Percentiles rank a stretch among this genome's conserved stretches.
Evolutionary conservation across 2,113 vertebrate genomes (phyloP).

Genomic region (Zosterops japonicus): DNA sequence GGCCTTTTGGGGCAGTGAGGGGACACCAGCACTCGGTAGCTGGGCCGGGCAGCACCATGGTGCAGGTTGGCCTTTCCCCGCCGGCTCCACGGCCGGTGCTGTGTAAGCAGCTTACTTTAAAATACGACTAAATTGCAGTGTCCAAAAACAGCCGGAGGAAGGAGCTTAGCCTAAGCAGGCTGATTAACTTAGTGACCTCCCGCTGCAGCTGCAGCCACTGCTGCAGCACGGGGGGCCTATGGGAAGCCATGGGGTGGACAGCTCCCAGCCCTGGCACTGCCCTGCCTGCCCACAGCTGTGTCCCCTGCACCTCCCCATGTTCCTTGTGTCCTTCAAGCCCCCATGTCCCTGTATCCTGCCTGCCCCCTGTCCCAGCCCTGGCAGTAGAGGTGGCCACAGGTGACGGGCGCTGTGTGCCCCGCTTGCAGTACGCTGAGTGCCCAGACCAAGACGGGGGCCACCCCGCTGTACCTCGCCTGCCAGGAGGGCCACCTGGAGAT

Average conservation of each 20-base stretch:
- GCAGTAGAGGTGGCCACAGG: fast-evolving
- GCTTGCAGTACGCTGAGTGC: constrained; percentile 85
- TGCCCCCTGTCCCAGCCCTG: fast-evolving
- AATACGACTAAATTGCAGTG: constrained; percentile 74
- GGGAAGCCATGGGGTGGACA: fast-evolving
- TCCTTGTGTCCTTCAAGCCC: background rate
- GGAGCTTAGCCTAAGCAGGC: constrained; percentile 74
- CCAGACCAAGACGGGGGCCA: constrained; percentile 98
- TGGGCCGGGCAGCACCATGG: fast-evolving
- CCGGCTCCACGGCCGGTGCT: fast-evolving
- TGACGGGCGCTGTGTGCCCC: background rate
- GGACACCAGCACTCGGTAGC: fast-evolving
- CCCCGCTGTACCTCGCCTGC: constrained; percentile 96
- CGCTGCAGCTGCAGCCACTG: background rate
- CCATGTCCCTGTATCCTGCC: background rate
- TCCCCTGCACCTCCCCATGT: background rate
- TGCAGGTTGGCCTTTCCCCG: background rate
- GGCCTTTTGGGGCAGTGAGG: fast-evolving
- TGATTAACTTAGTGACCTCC: constrained; percentile 74
- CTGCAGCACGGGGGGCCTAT: background rate
- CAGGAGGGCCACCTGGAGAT: constrained; percentile 98
- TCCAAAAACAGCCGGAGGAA: constrained; percentile 84
- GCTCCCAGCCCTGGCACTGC: background rate
- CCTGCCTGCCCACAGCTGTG: background rate
- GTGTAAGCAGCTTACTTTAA: constrained; percentile 81